Evolutionary conservation across 2,113 vertebrate species (phyloP).

Genomic region (Tachysurus fulvidraco): DNA sequence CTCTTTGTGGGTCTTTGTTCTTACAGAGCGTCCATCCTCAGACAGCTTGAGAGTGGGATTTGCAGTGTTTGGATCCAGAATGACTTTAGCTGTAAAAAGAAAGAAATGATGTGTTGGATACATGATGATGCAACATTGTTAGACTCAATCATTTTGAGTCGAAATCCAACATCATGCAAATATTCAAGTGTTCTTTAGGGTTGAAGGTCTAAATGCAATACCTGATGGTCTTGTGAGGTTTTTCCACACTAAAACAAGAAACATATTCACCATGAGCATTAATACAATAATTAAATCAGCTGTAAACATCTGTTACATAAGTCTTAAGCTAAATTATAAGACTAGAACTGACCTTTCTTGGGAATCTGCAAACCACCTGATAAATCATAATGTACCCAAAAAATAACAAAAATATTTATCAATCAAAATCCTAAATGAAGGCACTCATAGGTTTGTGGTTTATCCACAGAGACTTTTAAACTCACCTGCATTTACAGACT

Average conservation of each 20-base stretch:
- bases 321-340: background rate
- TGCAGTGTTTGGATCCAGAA: constrained; percentile 52
- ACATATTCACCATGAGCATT: background rate
- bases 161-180: background rate
- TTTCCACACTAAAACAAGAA: constrained; percentile 20
- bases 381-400: background rate
- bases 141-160: background rate
- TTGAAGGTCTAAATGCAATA: constrained; percentile 12
- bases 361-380: background rate
- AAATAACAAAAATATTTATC: no score
- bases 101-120: background rate
- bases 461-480: background rate
- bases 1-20: constrained; percentile 42
- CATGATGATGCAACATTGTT: background rate
- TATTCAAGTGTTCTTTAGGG: background rate
- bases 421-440: background rate
- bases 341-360: no score
- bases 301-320: background rate
- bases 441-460: background rate
- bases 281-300: background rate
- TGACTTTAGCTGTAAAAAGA: constrained; percentile 68
- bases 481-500: constrained; percentile 23
- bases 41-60: constrained; percentile 30
- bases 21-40: constrained; percentile 59
- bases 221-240: constrained; percentile 45